Percentiles rank a stretch among this genome's conserved stretches.
Conservation (phyloP, 2,888 invertebrate genomes). For the Pediacus dermestoides region DNA sequence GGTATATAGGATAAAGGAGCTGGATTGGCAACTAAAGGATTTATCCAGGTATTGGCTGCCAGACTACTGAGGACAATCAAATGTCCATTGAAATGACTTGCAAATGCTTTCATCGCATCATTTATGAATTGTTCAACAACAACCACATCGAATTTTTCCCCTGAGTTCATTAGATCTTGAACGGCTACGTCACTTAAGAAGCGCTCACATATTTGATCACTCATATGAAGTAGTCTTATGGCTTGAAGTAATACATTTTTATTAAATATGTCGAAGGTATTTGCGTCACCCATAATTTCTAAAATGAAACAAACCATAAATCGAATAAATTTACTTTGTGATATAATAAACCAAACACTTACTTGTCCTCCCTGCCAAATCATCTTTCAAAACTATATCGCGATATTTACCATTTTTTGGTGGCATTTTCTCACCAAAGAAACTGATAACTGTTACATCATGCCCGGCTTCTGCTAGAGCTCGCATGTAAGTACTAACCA, state of each 20-base stretch:
- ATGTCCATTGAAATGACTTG: conserved; percentile 19
- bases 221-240: too few relatives aligned
- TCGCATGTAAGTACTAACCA: conserved; percentile 16
- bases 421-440: conserved; percentile 8
- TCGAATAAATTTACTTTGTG: too few relatives aligned
- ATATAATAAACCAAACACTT: too few relatives aligned
- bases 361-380: conserved; percentile 10
- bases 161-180: conserved; percentile 13
- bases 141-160: conserved; percentile 35
- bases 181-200: too few relatives aligned
- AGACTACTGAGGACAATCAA: neutral
- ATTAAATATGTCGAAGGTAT: too few relatives aligned
- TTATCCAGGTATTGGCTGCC: conserved; percentile 2
- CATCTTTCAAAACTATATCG: conserved; percentile 16
- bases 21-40: conserved; percentile 4
- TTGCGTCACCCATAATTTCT: too few relatives aligned
- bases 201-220: too few relatives aligned
- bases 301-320: too few relatives aligned
- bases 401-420: conserved; percentile 15
- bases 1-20: neutral
- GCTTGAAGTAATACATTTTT: too few relatives aligned
- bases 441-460: conserved; percentile 20
- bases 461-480: conserved; percentile 24
- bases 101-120: conserved; percentile 42
- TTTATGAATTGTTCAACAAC: conserved; percentile 38